Base-by-base conservation (phyloP, 2,888 invertebrate genomes). In the Sepioteuthis lessoniana region DNA sequence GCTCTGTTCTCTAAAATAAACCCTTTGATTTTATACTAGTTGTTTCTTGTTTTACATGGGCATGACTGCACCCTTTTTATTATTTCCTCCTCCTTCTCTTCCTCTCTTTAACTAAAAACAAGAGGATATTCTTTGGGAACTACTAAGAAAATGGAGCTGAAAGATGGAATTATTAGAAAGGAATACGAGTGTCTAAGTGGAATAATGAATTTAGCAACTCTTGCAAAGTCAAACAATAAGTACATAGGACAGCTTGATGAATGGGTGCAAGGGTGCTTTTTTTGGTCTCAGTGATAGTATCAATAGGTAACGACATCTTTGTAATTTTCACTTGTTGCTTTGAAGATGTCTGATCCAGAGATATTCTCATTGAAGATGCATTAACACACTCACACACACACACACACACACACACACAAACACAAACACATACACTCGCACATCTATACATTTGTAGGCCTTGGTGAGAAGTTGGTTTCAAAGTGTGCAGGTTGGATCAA, bases 401-500 rank as follows among this genome's bases (percentile, higher is more conserved):
- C 35, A 90, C 1, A 90, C 37, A 90, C 38, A 90, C 0, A 31
- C 90, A 90, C 35, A 37, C 90, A 37, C 90, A 1, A 35, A 35
- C 8, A 19, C n/a, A n/a, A n/a, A n/a, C n/a, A n/a, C n/a, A n/a
- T n/a, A n/a, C n/a, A n/a, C n/a, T n/a, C n/a, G n/a, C 91, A 25
- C 37, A 38, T 16, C 28, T 1, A 37, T 21, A 19, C 91, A 42
- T 42, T 31, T 37, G n/a, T 25, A 37, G 31, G 46, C 46, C 37
- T 47, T 92, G 46, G 31, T 46, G 47, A 46, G 31, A 92, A 92
- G 92, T 92, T 47, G 42, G 92, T 92, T 92, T 47, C 46, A 92
- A 92, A 92, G 92, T 92, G 92, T 92, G 92, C 92, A 92, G 92
- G 46, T 42, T n/a, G 10, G 76, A 42, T 92, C 47, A 47, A 47